Base-by-base conservation (phyloP, 1,140 invertebrate genomes). In the Pararge aegeria region DNA sequence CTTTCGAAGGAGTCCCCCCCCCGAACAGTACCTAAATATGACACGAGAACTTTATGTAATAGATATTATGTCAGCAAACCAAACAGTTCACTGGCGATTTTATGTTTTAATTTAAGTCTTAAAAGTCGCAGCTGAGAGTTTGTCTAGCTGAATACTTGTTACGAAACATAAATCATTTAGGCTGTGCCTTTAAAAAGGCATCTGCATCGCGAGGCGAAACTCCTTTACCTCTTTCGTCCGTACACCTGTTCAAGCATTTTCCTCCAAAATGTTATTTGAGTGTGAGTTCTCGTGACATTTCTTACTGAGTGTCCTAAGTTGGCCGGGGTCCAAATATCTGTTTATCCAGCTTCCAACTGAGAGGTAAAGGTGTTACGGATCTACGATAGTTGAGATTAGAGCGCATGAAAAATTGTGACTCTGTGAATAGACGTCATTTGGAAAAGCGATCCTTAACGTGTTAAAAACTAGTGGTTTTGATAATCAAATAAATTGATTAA, bases 281-380 rank as follows among this genome's bases (percentile, higher is more conserved):
- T 56, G 59, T 61, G 55, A 61, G 42, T 53, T 52, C 44, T 24
- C 53, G 64, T 62, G 57, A 61, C 50, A 57, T 64, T 53, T 50
- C 58, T 46, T 56, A 46, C 49, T 61, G 27, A 63, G 55, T 56
- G 37, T 44, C 53, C 54, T 53, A 40, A 10, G 53, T 57, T 66
- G 64, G 64, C 40, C 7, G 15, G n/a, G 3, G 18, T 60, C 64
- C 64, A 66, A 59, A 61, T 65, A 56, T 66, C 42, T 66, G 59
- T 62, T 66, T 66, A 62, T 66, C 59, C 44, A 52, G 54, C 38
- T 37, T 16, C 54, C 34, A 58, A 58, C 55, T 64, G 40, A 58
- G 55, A 64, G 46, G 46, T 49, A 40, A 55, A 57, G 55, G 56
- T 58, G 58, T 61, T 40, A 48, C 55, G 37, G 49, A 52, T 54